These are phyloP conservation scores for Rhea pennata DNA, from an alignment of 2,113 vertebrate species.

Conservation along the genomic window DNA sequence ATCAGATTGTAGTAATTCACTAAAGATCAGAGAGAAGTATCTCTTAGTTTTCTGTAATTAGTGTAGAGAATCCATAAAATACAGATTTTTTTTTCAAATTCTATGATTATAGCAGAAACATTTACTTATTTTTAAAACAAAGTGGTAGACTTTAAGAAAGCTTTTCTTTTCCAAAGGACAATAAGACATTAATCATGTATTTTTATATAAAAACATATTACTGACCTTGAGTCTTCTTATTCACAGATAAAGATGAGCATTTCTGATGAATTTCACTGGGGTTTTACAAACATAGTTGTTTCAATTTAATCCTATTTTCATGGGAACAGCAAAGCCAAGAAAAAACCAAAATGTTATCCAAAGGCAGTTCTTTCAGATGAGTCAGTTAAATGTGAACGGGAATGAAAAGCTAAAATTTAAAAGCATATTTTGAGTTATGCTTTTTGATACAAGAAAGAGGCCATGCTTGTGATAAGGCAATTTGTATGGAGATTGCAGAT, in stretches of 20 bases:
- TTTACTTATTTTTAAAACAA: conserved; percentile 23
- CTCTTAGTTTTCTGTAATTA: not conserved
- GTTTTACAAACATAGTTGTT: not conserved
- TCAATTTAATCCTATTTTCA: conserved; percentile 36
- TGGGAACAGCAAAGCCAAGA: not conserved
- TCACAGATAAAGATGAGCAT: not conserved
- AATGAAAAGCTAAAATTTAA: conserved; percentile 32
- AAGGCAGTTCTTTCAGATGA: not conserved
- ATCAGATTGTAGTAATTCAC: conserved; percentile 13
- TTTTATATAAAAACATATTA: conserved; percentile 10
- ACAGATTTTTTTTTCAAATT: not conserved
- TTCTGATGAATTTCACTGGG: conserved; percentile 6
- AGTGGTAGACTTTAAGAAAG: not conserved
- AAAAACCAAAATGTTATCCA: not conserved
- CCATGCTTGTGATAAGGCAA: conserved; percentile 18
- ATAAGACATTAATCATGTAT: not conserved
- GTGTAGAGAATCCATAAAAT: not conserved
- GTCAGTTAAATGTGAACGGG: conserved; percentile 15
- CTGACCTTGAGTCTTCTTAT: not conserved
- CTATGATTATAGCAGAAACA: not conserved
- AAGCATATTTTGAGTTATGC: conserved; percentile 17
- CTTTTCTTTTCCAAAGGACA: not conserved
- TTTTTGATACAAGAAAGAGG: not conserved
- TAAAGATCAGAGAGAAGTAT: not conserved
- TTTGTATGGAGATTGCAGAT: conserved; percentile 12